A percentile compares a stretch with the other conserved stretches of the same genome.
Conservation (phyloP, 2,797 vertebrate species). For the Anableps anableps region DNA sequence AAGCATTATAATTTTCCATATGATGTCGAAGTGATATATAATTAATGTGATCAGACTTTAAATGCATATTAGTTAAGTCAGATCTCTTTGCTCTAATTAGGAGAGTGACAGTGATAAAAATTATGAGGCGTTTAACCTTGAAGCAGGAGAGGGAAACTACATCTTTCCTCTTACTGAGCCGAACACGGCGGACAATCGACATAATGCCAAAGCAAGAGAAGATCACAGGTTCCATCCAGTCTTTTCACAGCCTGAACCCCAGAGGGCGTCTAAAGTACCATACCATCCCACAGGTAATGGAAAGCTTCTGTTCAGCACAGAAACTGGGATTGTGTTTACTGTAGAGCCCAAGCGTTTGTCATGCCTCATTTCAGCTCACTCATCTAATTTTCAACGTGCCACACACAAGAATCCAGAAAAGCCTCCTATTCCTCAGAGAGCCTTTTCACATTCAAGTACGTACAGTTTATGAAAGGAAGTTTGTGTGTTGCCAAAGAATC, state of each 20-base stretch:
- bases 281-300: constrained; percentile 22
- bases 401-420: constrained; percentile 34
- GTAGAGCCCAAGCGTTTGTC: not conserved
- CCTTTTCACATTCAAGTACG: constrained; percentile 30
- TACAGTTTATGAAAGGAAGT: not conserved
- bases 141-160: not conserved
- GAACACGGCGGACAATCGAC: constrained; percentile 7
- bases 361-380: not conserved
- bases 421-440: not conserved
- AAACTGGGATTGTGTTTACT: not conserved
- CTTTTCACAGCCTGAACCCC: not conserved
- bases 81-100: constrained; percentile 26
- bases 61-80: not conserved
- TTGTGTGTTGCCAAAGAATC: not conserved
- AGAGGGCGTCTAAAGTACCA: not conserved
- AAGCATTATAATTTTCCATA: not conserved
- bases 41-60: not conserved
- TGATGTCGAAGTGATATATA: not conserved
- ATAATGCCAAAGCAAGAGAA: not conserved
- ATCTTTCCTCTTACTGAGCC: not conserved
- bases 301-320: not conserved
- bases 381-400: not conserved
- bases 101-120: constrained; percentile 27
- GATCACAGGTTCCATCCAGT: not conserved
- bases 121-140: not conserved